Conservation (phyloP, 2,797 vertebrate species). For the Gymnodraco acuticeps region DNA sequence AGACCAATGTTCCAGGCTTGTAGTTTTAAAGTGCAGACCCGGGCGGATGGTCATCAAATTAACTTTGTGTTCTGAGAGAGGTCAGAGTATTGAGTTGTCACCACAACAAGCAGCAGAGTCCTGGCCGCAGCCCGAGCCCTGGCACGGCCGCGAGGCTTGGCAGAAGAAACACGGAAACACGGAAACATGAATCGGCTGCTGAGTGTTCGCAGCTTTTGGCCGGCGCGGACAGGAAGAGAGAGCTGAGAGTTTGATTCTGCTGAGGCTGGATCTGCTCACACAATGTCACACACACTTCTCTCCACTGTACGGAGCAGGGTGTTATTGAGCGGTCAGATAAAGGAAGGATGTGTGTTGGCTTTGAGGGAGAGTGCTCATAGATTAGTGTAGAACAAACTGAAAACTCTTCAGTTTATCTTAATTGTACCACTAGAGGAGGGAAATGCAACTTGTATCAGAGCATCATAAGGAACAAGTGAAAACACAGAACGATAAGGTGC, state of each 20-base stretch:
- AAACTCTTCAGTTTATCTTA: neutral
- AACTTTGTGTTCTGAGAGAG: conserved; percentile 58
- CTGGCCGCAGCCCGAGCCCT: conserved; percentile 50
- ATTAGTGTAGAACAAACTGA: neutral
- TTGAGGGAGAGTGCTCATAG: conserved; percentile 2
- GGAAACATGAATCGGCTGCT: conserved; percentile 40
- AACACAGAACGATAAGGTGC: too few relatives aligned
- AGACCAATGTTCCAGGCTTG: conserved; percentile 23
- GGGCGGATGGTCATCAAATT: conserved; percentile 51
- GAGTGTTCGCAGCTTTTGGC: conserved; percentile 46
- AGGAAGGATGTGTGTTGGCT: conserved; percentile 3
- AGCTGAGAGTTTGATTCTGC: conserved; percentile 64
- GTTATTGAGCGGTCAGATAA: conserved; percentile 41
- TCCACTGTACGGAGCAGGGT: neutral
- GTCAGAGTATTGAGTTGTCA: conserved; percentile 64
- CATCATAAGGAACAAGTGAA: too few relatives aligned
- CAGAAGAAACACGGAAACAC: conserved; percentile 31
- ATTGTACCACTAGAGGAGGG: too few relatives aligned
- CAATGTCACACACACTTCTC: conserved; percentile 47
- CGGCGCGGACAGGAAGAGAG: conserved; percentile 63
- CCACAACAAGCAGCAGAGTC: conserved; percentile 46
- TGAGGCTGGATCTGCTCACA: conserved; percentile 61
- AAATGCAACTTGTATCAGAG: too few relatives aligned
- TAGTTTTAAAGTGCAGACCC: conserved; percentile 11
- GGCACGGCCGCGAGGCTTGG: conserved; percentile 57